Evolutionary conservation across 2,797 vertebrate species (phyloP).

Genomic region (Sebastes cheni): DNA sequence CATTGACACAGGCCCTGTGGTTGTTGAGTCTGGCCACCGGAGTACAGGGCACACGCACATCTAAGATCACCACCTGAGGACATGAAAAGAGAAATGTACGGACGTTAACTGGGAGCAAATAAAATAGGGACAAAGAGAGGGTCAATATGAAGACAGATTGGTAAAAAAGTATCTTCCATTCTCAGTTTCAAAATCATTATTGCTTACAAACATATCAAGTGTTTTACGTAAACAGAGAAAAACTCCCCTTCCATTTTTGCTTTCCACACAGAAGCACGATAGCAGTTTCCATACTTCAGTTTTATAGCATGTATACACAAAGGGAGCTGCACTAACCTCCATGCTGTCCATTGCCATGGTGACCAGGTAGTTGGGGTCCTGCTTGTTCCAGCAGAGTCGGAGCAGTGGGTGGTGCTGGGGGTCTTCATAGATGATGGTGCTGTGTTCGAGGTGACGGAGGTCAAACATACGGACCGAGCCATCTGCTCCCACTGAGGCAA

Average conservation of each 20-base stretch:
- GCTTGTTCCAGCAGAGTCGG: slow-evolving; percentile 98
- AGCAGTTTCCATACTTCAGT: not conserved
- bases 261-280: not conserved
- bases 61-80: slow-evolving; percentile 90
- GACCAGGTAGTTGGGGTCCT: slow-evolving; percentile 97
- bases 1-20: slow-evolving; percentile 93
- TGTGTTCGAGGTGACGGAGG: slow-evolving; percentile 95
- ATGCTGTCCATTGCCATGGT: slow-evolving; percentile 99
- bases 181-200: not conserved
- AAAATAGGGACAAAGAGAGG: not conserved
- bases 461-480: slow-evolving; percentile 98
- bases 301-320: not conserved
- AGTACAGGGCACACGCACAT: slow-evolving; percentile 93
- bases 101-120: not conserved
- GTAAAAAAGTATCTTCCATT: not conserved
- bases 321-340: slow-evolving; percentile 85
- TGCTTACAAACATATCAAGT: not conserved
- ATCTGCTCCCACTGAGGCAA: slow-evolving; percentile 95
- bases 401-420: slow-evolving; percentile 97
- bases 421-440: slow-evolving; percentile 99
- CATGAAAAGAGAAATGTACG: not conserved
- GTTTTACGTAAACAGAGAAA: not conserved
- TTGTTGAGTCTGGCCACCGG: slow-evolving; percentile 94
- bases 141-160: not conserved
- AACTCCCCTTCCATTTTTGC: not conserved